Base-by-base conservation (phyloP, 2,888 invertebrate genomes). In the Leucoma salicis region DNA sequence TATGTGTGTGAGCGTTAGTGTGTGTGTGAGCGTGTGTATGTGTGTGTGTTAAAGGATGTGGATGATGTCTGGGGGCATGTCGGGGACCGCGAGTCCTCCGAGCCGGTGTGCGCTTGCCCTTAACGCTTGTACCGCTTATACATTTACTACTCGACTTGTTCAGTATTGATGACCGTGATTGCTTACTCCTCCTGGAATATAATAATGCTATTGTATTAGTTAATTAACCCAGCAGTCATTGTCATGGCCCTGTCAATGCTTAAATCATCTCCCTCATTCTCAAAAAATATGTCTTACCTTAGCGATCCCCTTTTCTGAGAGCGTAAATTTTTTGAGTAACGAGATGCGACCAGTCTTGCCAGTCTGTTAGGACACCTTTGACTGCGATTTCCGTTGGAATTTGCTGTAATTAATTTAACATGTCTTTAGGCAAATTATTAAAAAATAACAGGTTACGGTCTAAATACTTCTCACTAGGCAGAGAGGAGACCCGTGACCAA, bases 261-360 rank as follows among this genome's bases (percentile, higher is more conserved):
- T n/a, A n/a, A n/a, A n/a, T n/a, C n/a, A n/a, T n/a, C n/a, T n/a
- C n/a, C n/a, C n/a, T n/a, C n/a, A n/a, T n/a, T n/a, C n/a, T n/a
- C n/a, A n/a, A n/a, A n/a, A n/a, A n/a, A n/a, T n/a, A n/a, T n/a
- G n/a, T n/a, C 43, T 48, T 52, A 83, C 83, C 82, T 79, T 12
- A 68, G 53, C 1, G 78, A 63, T n/a, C 83, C 85, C 36, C 88
- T 85, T 70, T 93, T 94, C 47, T 91, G 91, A 5, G 94, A 93
- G 47, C 93, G 92, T 35, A 92, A 83, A 27, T 94, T 82, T 40
- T 94, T 93, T 32, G 92, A 91, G 35, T 94, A 91, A 40, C 95
- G 93, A 49, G 94, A 92, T 2, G 94, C 93, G 41, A 95, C 94
- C 35, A 95, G 78, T 53, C 94, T 93, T 13, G 94, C 93, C 62